phyloP scores from a whole-genome alignment of 2,888 invertebrate genomes.

The Pasiphila rectangulata region DNA sequence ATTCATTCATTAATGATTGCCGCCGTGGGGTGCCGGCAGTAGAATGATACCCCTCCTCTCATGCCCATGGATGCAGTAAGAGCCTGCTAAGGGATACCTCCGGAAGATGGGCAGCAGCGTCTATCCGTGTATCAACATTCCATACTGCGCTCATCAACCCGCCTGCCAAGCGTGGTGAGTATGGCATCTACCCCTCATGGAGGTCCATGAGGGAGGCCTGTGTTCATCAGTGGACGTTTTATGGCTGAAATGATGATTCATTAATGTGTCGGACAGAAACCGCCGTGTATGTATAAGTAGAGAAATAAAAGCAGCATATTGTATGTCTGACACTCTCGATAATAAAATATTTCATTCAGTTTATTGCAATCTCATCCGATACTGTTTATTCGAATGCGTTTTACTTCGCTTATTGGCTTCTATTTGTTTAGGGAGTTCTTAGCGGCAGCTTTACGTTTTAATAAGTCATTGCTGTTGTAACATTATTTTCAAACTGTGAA shows the following conservation, averaged over 20 bases:
- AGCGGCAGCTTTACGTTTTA: constrained; percentile 1
- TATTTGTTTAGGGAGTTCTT: constrained; percentile 6
- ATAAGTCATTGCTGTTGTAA: background rate
- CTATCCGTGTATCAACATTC: too few species aligned
- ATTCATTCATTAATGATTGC: too few species aligned
- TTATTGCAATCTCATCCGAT: constrained; percentile 31
- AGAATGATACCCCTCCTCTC: too few species aligned
- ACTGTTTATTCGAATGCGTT: constrained; percentile 10
- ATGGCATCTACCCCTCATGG: too few species aligned
- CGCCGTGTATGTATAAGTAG: constrained; percentile 9
- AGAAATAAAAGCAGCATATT: constrained; percentile 18
- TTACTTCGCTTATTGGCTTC: constrained; percentile 2
- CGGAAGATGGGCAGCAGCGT: too few species aligned
- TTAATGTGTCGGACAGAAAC: background rate
- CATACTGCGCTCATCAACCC: too few species aligned
- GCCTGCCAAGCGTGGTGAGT: too few species aligned
- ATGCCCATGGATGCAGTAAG: too few species aligned
- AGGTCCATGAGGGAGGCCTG: too few species aligned
- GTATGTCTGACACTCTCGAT: constrained; percentile 12
- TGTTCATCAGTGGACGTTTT: too few species aligned
- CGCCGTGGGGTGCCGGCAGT: too few species aligned
- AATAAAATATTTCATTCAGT: constrained; percentile 32
- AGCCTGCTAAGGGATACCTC: too few species aligned
- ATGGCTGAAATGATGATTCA: background rate
- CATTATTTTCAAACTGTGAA: background rate